These are phyloP conservation scores for Tonatia bakeri DNA, from an alignment of 2,113 vertebrate genomes.

Conservation along the genomic window DNA sequence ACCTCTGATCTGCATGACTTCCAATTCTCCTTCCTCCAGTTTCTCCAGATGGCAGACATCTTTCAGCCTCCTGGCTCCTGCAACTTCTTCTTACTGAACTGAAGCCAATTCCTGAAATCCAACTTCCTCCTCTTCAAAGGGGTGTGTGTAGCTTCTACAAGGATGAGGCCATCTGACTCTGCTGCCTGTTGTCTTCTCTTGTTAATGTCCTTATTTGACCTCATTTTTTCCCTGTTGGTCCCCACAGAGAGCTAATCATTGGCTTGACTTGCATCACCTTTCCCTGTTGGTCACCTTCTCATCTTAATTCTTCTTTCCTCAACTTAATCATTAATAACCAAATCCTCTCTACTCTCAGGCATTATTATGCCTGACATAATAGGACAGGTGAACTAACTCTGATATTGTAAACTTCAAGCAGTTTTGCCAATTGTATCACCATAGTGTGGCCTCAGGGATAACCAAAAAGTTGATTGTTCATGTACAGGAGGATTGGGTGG, in stretches of 20 bases:
- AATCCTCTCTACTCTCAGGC: background rate
- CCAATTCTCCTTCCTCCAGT: constrained; percentile 58
- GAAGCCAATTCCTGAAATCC: constrained; percentile 51
- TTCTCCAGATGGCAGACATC: constrained; percentile 73
- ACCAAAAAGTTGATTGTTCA: background rate
- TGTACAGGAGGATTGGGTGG: background rate
- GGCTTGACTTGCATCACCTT: background rate
- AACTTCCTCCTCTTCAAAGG: constrained; percentile 59
- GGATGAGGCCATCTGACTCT: constrained; percentile 59
- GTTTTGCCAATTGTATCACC: background rate
- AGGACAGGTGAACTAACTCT: background rate
- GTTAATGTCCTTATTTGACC: constrained; percentile 44
- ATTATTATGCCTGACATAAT: background rate
- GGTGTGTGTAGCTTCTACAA: background rate
- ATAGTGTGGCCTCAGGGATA: background rate
- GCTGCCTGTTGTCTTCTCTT: background rate
- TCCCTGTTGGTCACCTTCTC: background rate
- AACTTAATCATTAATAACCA: background rate
- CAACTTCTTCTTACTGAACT: constrained; percentile 55
- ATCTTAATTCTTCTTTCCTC: constrained; percentile 31
- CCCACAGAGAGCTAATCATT: background rate
- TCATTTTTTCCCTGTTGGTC: background rate
- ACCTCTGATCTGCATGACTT: constrained; percentile 48
- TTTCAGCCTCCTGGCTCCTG: constrained; percentile 61
- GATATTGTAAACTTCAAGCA: constrained; percentile 29